Evolutionary conservation across 2,113 vertebrate genomes (phyloP).

Genomic region (Lophura nycthemera): DNA sequence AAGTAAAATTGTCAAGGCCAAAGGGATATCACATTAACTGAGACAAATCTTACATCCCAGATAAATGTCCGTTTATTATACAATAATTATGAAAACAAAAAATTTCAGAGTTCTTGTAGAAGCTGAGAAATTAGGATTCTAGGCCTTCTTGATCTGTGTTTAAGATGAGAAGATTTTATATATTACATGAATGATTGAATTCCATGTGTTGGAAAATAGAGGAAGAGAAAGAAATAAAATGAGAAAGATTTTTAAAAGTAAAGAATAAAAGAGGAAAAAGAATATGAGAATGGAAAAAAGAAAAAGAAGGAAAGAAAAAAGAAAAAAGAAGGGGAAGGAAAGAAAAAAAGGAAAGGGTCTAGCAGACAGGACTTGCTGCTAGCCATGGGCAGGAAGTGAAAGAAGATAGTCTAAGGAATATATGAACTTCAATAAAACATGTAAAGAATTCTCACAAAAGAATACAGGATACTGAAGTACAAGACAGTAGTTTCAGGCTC

Average conservation of each 20-base stretch:
- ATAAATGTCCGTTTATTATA: neutral
- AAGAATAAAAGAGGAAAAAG: too few relatives aligned
- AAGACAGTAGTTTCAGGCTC: neutral
- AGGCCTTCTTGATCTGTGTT: neutral
- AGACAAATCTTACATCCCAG: neutral
- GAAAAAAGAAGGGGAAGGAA: neutral
- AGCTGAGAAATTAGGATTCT: neutral
- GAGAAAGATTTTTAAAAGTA: rapidly evolving
- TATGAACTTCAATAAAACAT: neutral
- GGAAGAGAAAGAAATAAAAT: neutral
- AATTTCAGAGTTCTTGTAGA: neutral
- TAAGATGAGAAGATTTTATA: neutral
- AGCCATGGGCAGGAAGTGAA: neutral
- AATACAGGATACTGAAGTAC: rapidly evolving
- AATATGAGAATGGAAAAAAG: rapidly evolving
- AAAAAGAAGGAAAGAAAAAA: rapidly evolving
- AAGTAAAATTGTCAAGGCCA: neutral
- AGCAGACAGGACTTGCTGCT: neutral
- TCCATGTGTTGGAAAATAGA: neutral
- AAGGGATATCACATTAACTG: neutral
- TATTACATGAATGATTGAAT: neutral
- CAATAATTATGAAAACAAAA: neutral
- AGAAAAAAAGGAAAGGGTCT: rapidly evolving
- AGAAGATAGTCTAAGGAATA: neutral
- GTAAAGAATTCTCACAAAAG: neutral